Conservation (phyloP, 2,888 invertebrate species). For the Hermodice carunculata region DNA sequence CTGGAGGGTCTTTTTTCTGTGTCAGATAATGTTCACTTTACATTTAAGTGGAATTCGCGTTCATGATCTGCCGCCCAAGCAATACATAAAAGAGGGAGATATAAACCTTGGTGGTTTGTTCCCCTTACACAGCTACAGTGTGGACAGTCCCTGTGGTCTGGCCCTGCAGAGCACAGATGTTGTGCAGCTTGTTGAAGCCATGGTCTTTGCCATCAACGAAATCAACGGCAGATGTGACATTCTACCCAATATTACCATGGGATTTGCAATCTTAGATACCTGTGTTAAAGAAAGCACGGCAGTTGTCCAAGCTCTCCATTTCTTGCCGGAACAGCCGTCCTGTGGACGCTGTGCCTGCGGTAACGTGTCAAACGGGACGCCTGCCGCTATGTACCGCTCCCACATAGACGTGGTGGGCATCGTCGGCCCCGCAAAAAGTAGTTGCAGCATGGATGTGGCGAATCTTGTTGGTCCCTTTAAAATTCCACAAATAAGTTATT, state of each 20-base stretch:
- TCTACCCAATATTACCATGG: conserved; percentile 47
- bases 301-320: conserved; percentile 46
- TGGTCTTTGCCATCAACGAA: conserved; percentile 46
- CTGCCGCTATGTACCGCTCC: no score
- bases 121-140: conserved; percentile 36
- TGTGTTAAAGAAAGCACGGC: conserved; percentile 52
- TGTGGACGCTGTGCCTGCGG: neutral
- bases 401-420: conserved; percentile 57
- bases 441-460: conserved; percentile 52
- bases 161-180: conserved; percentile 40
- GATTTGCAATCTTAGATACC: conserved; percentile 52
- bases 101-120: conserved; percentile 48
- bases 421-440: conserved; percentile 55
- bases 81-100: conserved; percentile 40
- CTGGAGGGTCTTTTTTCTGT: no score
- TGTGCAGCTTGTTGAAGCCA: conserved; percentile 51
- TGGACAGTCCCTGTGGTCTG: conserved; percentile 34
- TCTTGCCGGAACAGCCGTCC: no score
- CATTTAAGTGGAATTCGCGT: no score
- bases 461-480: conserved; percentile 52
- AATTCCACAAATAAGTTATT: conserved; percentile 58
- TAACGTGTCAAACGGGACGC: no score
- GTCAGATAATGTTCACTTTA: no score
- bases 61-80: no score
- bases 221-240: conserved; percentile 43